These are phyloP conservation scores for Crax fasciolata DNA, from an alignment of 2,797 vertebrate species.

Conservation along the genomic window DNA sequence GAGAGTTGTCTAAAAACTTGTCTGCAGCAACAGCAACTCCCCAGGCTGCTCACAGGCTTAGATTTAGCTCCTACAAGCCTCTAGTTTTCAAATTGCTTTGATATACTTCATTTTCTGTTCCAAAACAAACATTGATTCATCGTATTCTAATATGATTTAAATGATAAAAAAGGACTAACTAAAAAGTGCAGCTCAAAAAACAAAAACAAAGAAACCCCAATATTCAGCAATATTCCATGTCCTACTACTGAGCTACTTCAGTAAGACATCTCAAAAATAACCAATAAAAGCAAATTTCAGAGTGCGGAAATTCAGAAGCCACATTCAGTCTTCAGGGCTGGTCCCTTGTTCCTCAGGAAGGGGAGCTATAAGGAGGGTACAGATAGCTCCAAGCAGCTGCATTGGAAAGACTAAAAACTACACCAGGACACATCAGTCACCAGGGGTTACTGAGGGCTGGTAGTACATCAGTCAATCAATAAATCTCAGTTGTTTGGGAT, in stretches of 20 bases:
- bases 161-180: background rate
- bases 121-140: background rate
- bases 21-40: background rate
- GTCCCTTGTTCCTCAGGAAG: background rate
- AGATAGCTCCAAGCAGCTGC: background rate
- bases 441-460: background rate
- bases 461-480: background rate
- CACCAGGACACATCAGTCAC: background rate
- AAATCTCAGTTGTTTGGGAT: background rate
- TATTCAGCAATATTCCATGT: background rate
- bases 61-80: background rate
- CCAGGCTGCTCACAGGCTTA: background rate
- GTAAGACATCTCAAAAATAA: background rate
- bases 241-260: background rate
- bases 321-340: background rate
- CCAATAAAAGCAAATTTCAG: background rate
- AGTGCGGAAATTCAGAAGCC: background rate
- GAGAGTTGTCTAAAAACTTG: conserved; percentile 2
- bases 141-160: background rate
- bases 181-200: background rate
- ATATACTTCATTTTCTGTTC: background rate
- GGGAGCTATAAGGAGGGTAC: background rate
- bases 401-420: background rate
- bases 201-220: background rate
- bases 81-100: background rate